Conservation (phyloP, 2,797 vertebrate species). For the Bovichtus variegatus region DNA sequence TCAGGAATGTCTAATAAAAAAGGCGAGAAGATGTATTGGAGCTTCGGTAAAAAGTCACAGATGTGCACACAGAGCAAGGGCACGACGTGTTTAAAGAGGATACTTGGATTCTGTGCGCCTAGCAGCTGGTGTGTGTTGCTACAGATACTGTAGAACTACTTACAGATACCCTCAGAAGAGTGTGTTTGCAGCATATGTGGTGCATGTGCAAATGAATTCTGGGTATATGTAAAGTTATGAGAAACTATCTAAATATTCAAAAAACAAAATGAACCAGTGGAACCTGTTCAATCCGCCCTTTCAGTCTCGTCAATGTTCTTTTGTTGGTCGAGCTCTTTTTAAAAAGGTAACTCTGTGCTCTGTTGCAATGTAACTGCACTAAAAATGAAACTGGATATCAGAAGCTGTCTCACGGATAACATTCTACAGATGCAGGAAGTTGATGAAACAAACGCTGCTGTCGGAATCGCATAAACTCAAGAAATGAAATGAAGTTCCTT, state of each 20-base stretch:
- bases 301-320: neutral
- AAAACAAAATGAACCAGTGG: neutral
- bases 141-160: too few species aligned
- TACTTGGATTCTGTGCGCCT: neutral
- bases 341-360: neutral
- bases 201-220: neutral
- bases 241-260: neutral
- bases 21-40: neutral
- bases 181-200: neutral
- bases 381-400: constrained; percentile 1
- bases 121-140: too few species aligned
- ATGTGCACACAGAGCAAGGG: neutral
- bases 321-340: neutral
- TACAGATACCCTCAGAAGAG: neutral
- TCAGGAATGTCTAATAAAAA: neutral
- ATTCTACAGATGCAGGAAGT: constrained; percentile 8
- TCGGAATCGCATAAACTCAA: neutral
- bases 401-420: constrained; percentile 18
- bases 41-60: too few species aligned
- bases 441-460: constrained; percentile 21
- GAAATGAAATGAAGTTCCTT: neutral
- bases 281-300: neutral
- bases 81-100: neutral
- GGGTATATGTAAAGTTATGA: neutral
- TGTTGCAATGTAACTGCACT: too few species aligned